These are phyloP conservation scores for Drosophila asahinai DNA, from an alignment of 1,140 invertebrate genomes.

Conservation along the genomic window DNA sequence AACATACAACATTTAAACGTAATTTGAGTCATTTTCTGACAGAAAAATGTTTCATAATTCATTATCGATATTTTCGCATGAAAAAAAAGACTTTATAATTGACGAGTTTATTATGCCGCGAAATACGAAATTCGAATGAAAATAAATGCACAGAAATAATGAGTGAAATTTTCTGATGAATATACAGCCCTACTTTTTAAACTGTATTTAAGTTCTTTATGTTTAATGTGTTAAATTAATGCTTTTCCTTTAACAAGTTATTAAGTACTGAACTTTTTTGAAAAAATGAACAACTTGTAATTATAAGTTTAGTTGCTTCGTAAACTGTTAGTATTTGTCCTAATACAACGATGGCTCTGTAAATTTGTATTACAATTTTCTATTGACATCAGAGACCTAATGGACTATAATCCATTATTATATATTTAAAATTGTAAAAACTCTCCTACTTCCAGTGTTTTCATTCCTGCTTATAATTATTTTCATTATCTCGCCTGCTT, in stretches of 20 bases:
- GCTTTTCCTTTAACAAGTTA: neutral
- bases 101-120: conserved; percentile 5
- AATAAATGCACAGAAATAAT: conserved; percentile 9
- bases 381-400: too few species aligned
- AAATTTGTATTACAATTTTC: neutral
- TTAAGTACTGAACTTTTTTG: too few species aligned
- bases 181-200: neutral
- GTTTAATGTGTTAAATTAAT: neutral
- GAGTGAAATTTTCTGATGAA: neutral
- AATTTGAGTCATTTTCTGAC: neutral
- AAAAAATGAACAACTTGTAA: too few species aligned
- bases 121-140: neutral
- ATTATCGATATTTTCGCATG: neutral
- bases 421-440: neutral
- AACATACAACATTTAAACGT: neutral
- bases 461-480: neutral
- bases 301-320: too few species aligned
- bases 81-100: neutral
- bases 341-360: too few species aligned
- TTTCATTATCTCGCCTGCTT: conserved; percentile 30
- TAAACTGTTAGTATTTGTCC: too few species aligned
- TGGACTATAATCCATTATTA: too few species aligned
- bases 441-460: neutral
- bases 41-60: neutral
- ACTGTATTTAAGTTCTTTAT: neutral